Evolutionary conservation across 2,113 vertebrate species (phyloP).

Genomic region (Leucoraja erinaceus): DNA sequence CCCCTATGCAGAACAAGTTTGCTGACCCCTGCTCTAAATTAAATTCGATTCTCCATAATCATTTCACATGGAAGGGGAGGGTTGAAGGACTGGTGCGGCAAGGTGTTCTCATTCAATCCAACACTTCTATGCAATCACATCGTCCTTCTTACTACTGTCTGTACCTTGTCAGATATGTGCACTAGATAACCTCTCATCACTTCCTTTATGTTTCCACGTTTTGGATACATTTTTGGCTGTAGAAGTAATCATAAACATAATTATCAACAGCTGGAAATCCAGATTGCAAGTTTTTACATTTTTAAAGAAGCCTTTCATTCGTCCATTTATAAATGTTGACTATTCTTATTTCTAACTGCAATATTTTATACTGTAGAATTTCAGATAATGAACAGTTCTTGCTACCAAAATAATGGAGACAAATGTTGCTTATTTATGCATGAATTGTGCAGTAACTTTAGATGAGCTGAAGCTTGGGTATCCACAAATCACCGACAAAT

Average conservation of each 20-base stretch:
- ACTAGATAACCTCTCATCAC: not conserved
- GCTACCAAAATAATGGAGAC: not conserved
- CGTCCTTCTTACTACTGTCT: not conserved
- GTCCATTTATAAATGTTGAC: not conserved
- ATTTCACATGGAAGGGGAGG: not conserved
- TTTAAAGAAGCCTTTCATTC: not conserved
- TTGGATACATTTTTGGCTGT: not conserved
- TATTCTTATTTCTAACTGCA: not conserved
- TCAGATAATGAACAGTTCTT: not conserved
- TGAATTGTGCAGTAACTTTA: not conserved
- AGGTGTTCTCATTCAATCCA: not conserved
- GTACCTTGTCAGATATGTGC: not conserved
- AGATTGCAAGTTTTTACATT: not conserved
- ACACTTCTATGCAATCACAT: too few species aligned
- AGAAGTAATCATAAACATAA: not conserved
- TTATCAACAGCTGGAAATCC: not conserved
- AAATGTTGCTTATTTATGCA: not conserved
- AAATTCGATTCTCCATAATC: not conserved
- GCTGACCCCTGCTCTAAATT: not conserved
- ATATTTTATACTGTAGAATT: not conserved
- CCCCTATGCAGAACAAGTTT: too few species aligned
- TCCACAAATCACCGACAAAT: not conserved
- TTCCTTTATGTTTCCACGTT: not conserved
- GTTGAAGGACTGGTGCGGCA: too few species aligned
- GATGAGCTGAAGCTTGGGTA: not conserved